Evolutionary conservation across 2,888 invertebrate species (phyloP), one percentile per base, ranked within the genome.

Genomic region (Amblyjoppa proteus): DNA sequence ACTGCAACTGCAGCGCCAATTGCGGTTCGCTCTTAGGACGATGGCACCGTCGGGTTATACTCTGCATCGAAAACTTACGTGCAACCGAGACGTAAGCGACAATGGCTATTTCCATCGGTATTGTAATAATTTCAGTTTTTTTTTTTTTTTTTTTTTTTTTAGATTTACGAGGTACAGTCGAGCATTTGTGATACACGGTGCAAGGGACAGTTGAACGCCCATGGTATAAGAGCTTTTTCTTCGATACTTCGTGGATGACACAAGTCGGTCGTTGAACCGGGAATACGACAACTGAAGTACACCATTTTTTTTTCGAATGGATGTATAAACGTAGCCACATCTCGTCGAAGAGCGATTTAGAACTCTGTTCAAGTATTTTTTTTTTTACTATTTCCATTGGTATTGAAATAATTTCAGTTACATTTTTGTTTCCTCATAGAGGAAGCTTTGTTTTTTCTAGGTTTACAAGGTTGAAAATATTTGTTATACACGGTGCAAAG

Each of bases 1-100:
- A 31, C 20, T 64, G 64, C 64, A 75, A 73, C 64, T 45, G 45
- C 70, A 82, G 31, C 58, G 28, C 64, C 56, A 53, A 70, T 58
- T 58, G 58, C 28, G 28, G 58, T 58, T 13, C 58, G 25, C 25
- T 28, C 28, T 11, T 13, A 28, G 58, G 11, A 11, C 58, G 25
- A 56, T 56, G 56, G 7, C 25, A 25, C 25, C 0, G 25, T 20
- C 25, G 25, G 41, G 41, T 49, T 58, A 7, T 28, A 56, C 58
- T 9, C 11, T 58, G 9, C 58, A 58, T 58, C 58, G 28, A 58
- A 28, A 25, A 58, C 28, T 58, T 13, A 58, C 58, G 58, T 28
- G 58, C 28, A 13, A 9, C 28, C 58, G 58, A 28, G 58, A 58
- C 28, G 28, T 58, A 31, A 41, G 34, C n/a, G 45, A 51, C 75